Conservation (phyloP, 2,888 invertebrate species). For the Acrocera orbiculus region DNA sequence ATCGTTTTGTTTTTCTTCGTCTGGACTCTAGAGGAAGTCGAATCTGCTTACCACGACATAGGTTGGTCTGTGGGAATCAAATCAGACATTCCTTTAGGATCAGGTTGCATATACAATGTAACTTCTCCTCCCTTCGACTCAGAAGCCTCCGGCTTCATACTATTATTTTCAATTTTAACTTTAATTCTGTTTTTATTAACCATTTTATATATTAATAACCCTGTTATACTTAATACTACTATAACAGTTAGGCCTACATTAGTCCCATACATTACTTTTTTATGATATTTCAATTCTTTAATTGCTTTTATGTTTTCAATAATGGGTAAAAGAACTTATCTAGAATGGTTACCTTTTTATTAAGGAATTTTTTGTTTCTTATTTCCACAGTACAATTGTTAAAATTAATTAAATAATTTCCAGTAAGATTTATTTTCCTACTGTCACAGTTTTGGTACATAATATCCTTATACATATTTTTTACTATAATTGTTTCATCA, state of each 20-base stretch:
- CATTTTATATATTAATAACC: neutral
- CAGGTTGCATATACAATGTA: no score
- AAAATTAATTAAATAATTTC: slow-evolving; percentile 1
- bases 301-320: no score
- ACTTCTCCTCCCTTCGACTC: neutral
- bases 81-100: no score
- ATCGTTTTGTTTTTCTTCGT: no score
- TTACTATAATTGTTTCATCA: slow-evolving; percentile 5
- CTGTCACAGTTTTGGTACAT: slow-evolving; percentile 1
- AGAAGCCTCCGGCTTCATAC: neutral
- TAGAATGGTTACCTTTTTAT: neutral
- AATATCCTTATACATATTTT: slow-evolving; percentile 2
- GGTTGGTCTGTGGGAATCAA: no score
- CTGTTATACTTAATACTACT: neutral
- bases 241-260: neutral
- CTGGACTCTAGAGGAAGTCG: no score
- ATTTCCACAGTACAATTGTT: neutral
- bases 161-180: neutral
- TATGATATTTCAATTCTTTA: neutral
- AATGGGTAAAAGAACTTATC: neutral
- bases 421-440: neutral
- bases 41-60: no score
- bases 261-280: neutral
- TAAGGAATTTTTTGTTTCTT: neutral
- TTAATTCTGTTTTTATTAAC: neutral